phyloP scores from a whole-genome alignment of 1,140 invertebrate species.

The Drosophila baimaii region DNA sequence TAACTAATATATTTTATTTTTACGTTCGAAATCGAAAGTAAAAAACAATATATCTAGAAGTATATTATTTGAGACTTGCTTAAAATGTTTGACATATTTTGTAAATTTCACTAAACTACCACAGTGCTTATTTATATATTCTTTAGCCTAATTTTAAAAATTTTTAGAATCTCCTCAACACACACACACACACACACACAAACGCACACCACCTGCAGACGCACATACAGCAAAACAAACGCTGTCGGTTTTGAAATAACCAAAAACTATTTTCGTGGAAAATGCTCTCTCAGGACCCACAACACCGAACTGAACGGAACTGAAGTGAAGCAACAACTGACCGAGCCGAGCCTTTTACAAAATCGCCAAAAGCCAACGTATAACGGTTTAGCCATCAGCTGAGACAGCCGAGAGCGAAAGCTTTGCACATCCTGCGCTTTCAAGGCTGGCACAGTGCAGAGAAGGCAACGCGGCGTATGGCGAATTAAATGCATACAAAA shows the following conservation, averaged over 20 bases:
- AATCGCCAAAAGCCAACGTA: constrained; percentile 53
- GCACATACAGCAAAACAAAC: neutral
- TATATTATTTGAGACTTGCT: neutral
- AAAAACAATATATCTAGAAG: neutral
- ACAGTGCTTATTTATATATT: neutral
- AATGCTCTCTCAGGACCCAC: constrained; percentile 19
- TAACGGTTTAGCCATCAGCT: constrained; percentile 37
- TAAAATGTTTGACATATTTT: neutral
- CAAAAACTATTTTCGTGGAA: constrained; percentile 17
- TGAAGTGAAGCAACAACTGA: constrained; percentile 81
- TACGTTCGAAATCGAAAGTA: too few relatives aligned
- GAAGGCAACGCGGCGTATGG: neutral
- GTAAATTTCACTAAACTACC: neutral
- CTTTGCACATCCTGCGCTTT: constrained; percentile 40
- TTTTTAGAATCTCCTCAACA: constrained; percentile 5
- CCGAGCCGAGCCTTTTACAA: constrained; percentile 43
- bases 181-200: constrained; percentile 10
- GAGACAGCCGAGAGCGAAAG: constrained; percentile 16
- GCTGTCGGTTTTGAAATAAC: neutral
- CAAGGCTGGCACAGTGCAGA: constrained; percentile 15
- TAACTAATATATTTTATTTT: too few relatives aligned
- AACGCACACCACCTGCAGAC: neutral
- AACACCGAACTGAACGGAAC: constrained; percentile 58
- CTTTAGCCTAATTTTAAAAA: neutral
- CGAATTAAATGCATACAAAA: constrained; percentile 9